These are phyloP conservation scores for Apogon hyalosoma DNA, from an alignment of 2,797 vertebrate species.

Conservation along the genomic window DNA sequence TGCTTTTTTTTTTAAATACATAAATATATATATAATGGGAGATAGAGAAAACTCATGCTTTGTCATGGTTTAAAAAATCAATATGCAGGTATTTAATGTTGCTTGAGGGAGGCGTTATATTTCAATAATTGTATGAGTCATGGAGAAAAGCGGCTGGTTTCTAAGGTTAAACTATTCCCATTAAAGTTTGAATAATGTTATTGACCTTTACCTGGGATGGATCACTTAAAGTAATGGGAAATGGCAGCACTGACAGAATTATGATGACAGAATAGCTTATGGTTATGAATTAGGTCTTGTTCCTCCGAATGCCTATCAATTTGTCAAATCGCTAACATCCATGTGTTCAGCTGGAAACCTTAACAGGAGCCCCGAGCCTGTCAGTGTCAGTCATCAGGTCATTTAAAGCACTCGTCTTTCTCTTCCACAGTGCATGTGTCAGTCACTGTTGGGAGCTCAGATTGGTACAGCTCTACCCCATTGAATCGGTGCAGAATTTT, in stretches of 20 bases:
- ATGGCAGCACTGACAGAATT: constrained; percentile 72
- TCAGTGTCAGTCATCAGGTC: constrained; percentile 70
- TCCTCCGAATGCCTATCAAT: constrained; percentile 73
- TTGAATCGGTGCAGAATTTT: constrained; percentile 33
- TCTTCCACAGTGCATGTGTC: constrained; percentile 48
- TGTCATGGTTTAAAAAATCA: constrained; percentile 27
- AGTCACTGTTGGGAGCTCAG: constrained; percentile 58
- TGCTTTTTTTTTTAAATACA: too few relatives aligned
- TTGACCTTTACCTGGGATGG: constrained; percentile 78
- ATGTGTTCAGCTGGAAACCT: constrained; percentile 59
- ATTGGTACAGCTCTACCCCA: constrained; percentile 41
- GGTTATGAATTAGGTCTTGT: constrained; percentile 74
- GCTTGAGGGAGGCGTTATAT: constrained; percentile 53
- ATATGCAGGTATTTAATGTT: constrained; percentile 51
- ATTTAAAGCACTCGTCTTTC: constrained; percentile 53
- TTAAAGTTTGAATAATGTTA: constrained; percentile 82
- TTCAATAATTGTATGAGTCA: constrained; percentile 56
- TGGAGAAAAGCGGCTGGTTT: constrained; percentile 65
- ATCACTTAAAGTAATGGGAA: constrained; percentile 79
- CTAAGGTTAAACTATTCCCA: constrained; percentile 77
- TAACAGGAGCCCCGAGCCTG: constrained; percentile 57
- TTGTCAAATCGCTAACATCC: constrained; percentile 75
- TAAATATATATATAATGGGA: too few relatives aligned
- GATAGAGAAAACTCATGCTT: constrained; percentile 17
- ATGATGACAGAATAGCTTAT: constrained; percentile 76